Evolutionary conservation across 2,797 vertebrate genomes (phyloP), one percentile per base, ranked within the genome.

Genomic region (Micropoecilia bifurca): DNA sequence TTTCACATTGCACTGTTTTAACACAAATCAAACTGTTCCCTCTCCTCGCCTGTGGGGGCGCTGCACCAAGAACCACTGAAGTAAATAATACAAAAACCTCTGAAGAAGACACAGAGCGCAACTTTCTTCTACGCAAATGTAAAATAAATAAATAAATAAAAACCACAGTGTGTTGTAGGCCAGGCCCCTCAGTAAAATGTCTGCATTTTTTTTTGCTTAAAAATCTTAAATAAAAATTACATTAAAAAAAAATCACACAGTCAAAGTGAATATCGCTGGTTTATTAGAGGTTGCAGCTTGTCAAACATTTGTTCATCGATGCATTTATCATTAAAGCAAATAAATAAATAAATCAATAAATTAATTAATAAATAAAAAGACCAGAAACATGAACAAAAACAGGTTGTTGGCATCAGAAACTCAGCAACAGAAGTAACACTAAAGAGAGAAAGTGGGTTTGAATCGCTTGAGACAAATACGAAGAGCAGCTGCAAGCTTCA

Each of bases 201-300:
- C 4, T 48, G 47, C 47, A 12, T 48, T 50, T 8, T 48, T 47
- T 18, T 47, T 16, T 47, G 46, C 16, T 47, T 18, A 47, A 50
- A 50, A 22, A 22, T 22, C 48, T 50, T 50, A 2, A 50, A 20
- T 48, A 48, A 18, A 47, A 48, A 20, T 20, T 6, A 2, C 6
- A 48, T 20, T n/a, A n/a, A n/a, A 2, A 50, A 8, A 22, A n/a
- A 72, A 48, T 10, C 25, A 47, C n/a, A 53, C 33, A 71, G 33
- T 36, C 25, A 46, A 73, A 41, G 33, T 1, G 14, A 48, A 63
- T 10, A 14, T 14, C 77, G 57, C 68, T 59, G 50, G 28, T 76
- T 79, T 80, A 30, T 82, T 80, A 63, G 36, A 69, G 50, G 47
- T 61, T 78, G 36, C 41, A 74, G 50, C 13, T 53, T 59, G 69